Conservation (phyloP, 2,888 invertebrate species). For the Cremastobaeus sp. region DNA sequence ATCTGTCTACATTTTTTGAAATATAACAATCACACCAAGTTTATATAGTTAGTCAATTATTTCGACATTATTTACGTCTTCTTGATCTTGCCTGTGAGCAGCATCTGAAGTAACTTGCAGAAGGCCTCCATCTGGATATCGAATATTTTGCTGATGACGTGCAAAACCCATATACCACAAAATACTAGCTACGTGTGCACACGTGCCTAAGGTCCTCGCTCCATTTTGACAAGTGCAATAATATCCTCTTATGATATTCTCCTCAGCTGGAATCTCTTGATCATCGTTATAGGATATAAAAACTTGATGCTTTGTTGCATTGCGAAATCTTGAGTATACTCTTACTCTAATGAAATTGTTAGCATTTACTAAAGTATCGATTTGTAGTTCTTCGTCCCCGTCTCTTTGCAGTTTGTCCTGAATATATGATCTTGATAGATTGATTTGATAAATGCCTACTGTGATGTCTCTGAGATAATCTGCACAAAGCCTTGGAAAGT, state of each 20-base stretch:
- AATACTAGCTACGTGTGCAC: slow-evolving; percentile 10
- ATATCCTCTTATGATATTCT: background rate
- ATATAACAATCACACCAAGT: no score
- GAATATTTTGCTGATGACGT: background rate
- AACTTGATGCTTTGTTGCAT: slow-evolving; percentile 15
- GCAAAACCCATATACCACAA: slow-evolving; percentile 9
- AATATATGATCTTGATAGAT: slow-evolving; percentile 15
- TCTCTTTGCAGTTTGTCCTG: slow-evolving; percentile 37
- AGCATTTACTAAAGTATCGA: slow-evolving; percentile 19
- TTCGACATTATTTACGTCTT: background rate
- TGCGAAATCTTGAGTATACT: slow-evolving; percentile 24
- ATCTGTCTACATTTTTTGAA: no score
- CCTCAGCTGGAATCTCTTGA: background rate
- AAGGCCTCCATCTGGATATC: slow-evolving; percentile 7
- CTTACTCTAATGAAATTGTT: slow-evolving; percentile 26
- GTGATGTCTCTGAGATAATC: slow-evolving; percentile 2
- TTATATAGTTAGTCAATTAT: no score
- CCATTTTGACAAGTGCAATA: slow-evolving; percentile 4
- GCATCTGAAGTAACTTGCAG: background rate
- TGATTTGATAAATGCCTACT: slow-evolving; percentile 28
- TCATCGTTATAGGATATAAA: slow-evolving; percentile 5
- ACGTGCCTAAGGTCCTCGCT: slow-evolving; percentile 10
- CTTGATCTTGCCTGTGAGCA: slow-evolving; percentile 10
- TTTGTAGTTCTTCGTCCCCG: slow-evolving; percentile 27
- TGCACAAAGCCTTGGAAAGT: slow-evolving; percentile 21